phyloP scores from a whole-genome alignment of 2,888 invertebrate species.

The Ormyrus nitidulus region DNA sequence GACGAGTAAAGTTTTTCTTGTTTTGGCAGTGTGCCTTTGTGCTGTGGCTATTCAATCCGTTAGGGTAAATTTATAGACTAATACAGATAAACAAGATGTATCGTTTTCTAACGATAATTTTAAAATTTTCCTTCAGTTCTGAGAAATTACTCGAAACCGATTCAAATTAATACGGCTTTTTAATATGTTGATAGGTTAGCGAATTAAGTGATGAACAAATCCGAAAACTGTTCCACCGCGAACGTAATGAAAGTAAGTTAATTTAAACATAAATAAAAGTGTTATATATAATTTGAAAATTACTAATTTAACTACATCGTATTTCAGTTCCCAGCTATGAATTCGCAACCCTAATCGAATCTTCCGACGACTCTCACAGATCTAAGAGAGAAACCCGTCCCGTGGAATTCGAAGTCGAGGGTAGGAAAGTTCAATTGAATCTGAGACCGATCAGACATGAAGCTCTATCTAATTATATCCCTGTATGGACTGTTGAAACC shows the following conservation, averaged over 20 bases:
- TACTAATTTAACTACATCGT: too few relatives aligned
- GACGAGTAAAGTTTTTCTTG: slow-evolving; percentile 7
- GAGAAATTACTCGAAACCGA: not conserved
- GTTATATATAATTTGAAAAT: not conserved
- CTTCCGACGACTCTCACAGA: not conserved
- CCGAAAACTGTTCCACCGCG: slow-evolving; percentile 28
- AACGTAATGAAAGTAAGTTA: slow-evolving; percentile 1
- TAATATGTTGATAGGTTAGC: not conserved
- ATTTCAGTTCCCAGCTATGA: slow-evolving; percentile 28
- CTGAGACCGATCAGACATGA: slow-evolving; percentile 16
- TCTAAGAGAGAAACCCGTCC: slow-evolving; percentile 34
- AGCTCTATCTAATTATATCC: not conserved
- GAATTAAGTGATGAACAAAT: slow-evolving; percentile 14
- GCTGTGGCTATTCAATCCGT: not conserved
- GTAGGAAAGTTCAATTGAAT: slow-evolving; percentile 21
- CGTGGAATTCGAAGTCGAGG: slow-evolving; percentile 41
- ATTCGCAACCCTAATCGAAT: not conserved
- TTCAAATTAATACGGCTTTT: not conserved
- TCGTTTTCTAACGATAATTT: too few relatives aligned
- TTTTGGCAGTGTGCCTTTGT: slow-evolving; percentile 16
- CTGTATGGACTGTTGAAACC: slow-evolving; percentile 41
- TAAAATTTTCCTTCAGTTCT: not conserved
- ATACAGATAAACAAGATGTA: not conserved
- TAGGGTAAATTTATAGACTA: slow-evolving; percentile 5
- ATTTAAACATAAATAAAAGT: not conserved